These are phyloP conservation scores for Diabrotica balteata DNA, from an alignment of 2,888 invertebrate species.

Conservation along the genomic window DNA sequence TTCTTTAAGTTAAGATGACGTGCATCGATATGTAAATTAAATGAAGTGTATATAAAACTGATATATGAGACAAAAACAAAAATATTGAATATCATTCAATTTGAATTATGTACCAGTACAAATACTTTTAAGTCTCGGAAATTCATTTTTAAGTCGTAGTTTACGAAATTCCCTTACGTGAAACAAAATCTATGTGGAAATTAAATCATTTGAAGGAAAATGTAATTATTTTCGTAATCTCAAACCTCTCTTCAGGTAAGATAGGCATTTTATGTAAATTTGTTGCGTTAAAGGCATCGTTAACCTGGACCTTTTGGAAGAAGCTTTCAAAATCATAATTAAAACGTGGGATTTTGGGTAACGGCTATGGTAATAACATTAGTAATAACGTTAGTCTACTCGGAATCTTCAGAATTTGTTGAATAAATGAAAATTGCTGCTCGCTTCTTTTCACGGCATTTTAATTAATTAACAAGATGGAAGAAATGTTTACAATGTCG, in stretches of 20 bases:
- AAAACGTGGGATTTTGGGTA: conserved; percentile 12
- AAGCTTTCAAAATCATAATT: conserved; percentile 13
- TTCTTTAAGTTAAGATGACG: too few species aligned
- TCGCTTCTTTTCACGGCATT: neutral
- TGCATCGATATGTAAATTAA: too few species aligned
- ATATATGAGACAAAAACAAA: too few species aligned
- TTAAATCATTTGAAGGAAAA: conserved; percentile 6
- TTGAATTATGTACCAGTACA: too few species aligned
- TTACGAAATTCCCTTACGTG: neutral
- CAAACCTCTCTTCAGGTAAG: conserved; percentile 3
- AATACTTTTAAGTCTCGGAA: too few species aligned
- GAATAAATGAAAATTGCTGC: conserved; percentile 10
- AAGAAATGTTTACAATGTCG: too few species aligned
- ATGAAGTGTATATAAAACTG: too few species aligned
- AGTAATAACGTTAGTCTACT: conserved; percentile 9
- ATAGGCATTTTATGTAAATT: conserved; percentile 18
- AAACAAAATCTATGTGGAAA: conserved; percentile 1
- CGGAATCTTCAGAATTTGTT: conserved; percentile 9
- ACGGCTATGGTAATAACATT: conserved; percentile 5
- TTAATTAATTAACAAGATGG: neutral
- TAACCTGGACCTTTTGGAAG: conserved; percentile 18
- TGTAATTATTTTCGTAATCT: conserved; percentile 9
- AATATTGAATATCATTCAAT: too few species aligned
- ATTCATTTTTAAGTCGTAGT: too few species aligned
- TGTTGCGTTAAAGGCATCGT: conserved; percentile 5